A percentile compares a stretch with the other conserved stretches of the same genome.
Evolutionary conservation across 2,113 vertebrate genomes (phyloP).

Genomic region (Forbesichthys agassizii): DNA sequence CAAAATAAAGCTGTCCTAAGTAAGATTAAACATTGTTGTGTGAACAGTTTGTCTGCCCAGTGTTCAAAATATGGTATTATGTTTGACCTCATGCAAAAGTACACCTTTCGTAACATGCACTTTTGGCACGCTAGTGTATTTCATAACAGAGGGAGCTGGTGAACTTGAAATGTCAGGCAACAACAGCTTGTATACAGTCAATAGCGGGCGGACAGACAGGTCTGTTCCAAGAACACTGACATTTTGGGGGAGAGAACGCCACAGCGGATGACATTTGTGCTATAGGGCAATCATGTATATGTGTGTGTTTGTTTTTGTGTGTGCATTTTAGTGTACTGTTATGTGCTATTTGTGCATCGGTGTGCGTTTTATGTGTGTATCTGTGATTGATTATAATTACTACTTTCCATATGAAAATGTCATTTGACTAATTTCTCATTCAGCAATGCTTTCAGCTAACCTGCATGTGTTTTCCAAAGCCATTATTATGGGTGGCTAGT

Average conservation of each 20-base stretch:
- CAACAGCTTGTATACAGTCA: conserved; percentile 31
- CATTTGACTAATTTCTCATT: too few species aligned
- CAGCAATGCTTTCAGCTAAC: too few species aligned
- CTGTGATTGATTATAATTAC: too few species aligned
- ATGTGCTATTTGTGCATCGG: background rate
- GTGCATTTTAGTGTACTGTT: conserved; percentile 2
- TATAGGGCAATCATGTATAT: background rate
- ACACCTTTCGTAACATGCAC: background rate
- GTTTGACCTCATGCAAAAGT: background rate
- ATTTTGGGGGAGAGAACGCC: conserved; percentile 63
- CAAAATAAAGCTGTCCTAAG: background rate
- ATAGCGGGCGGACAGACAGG: conserved; percentile 20
- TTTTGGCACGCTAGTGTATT: conserved; percentile 13
- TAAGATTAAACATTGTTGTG: too few species aligned
- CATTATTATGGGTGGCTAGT: too few species aligned
- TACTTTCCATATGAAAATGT: too few species aligned
- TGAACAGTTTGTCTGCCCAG: too few species aligned
- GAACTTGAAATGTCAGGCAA: conserved; percentile 50
- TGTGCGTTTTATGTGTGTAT: too few species aligned
- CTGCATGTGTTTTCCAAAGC: too few species aligned
- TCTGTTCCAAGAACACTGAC: conserved; percentile 60
- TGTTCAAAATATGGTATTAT: too few species aligned
- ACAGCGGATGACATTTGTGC: conserved; percentile 70
- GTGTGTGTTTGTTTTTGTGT: background rate
- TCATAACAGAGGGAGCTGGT: conserved; percentile 32